Evolutionary conservation across 2,888 invertebrate species (phyloP), one percentile per base, ranked within the genome.

Genomic region (Brenthis hecate): DNA sequence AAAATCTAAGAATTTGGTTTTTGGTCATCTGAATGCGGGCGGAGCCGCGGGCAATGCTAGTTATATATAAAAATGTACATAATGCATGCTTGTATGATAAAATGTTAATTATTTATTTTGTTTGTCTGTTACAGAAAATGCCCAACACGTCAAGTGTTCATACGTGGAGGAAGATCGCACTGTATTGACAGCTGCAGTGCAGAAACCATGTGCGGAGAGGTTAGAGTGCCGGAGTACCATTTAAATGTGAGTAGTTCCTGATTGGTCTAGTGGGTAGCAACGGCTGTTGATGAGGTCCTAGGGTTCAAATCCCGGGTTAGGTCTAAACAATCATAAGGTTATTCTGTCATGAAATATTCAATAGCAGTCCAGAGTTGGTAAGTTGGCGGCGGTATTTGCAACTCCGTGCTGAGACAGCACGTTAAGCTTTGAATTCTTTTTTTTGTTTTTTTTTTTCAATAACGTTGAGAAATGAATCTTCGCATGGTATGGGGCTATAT

Each of bases 121-220:
- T 91, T 69, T 62, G 61, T 77, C 77, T 68, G 89, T 91, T 70
- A 0, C 93, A 97, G 98, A 79, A 97, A 97, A 93, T 98, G 98
- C 83, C 96, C 96, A 56, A 97, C 97, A 69, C 95, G 96, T 2
- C 97, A 98, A 84, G 96, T 98, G 16, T 97, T 97, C 85, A 97
- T 97, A 55, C 95, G 96, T 77, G 96, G 96, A 72, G 96, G 96
- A 0, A 93, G 95, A 76, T 97, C 97, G 0, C 97, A 98, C 83
- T 99, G 99, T 84, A 97, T 97, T 74, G 96, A 97, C 78, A 93
- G 94, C 0, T 98, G 98, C 86, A 96, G 96, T 77, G 87, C 94
- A 1, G 94, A 94, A 70, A 99, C 99, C 0, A 97, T 97, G 95
- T 99, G 99, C 86, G 99, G 99, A 0, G 99, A 99, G 86, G 98